These are phyloP conservation scores for Strix uralensis DNA, from an alignment of 2,113 vertebrate genomes.

Conservation along the genomic window DNA sequence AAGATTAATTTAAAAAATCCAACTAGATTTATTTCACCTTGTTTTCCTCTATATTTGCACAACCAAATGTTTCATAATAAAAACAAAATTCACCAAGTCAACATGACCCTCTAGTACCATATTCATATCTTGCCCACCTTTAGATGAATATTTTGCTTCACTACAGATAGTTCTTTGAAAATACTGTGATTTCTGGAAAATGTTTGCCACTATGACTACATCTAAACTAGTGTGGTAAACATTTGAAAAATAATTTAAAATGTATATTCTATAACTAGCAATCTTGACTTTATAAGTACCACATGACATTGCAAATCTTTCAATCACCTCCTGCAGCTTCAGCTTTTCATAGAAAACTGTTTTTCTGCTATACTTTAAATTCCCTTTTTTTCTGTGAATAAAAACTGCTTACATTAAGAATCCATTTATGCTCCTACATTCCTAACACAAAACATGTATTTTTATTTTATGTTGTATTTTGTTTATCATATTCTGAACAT, in stretches of 20 bases:
- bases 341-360: not conserved
- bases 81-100: not conserved
- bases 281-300: not conserved
- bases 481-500: not conserved
- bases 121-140: not conserved
- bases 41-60: not conserved
- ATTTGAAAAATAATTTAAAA: slow-evolving; percentile 4
- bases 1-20: not conserved
- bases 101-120: not conserved
- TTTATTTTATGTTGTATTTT: not conserved
- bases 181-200: not conserved
- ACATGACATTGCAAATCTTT: not conserved
- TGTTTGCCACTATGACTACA: not conserved
- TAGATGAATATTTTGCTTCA: not conserved
- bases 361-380: not conserved
- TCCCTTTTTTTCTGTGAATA: not conserved
- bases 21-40: not conserved
- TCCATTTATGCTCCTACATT: not conserved
- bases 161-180: not conserved
- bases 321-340: not conserved
- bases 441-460: not conserved
- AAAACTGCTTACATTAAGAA: not conserved
- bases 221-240: not conserved
- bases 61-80: not conserved
- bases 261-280: not conserved